Percentiles rank a stretch among this genome's conserved stretches.
These are phyloP conservation scores for Brachionus rubens DNA, from an alignment of 1,140 invertebrate species.

Conservation along the genomic window DNA sequence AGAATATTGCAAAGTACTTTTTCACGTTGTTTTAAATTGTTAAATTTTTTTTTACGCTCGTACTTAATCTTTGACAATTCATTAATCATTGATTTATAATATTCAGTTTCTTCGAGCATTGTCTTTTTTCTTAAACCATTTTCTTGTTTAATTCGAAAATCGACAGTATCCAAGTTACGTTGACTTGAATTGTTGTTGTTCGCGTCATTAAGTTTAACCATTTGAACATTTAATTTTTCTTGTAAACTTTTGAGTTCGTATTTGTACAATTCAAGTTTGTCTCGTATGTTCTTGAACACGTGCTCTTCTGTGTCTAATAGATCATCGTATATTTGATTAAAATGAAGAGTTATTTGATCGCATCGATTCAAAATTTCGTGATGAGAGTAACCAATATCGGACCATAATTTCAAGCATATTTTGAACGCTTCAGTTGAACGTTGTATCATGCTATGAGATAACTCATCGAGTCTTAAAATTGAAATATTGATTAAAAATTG, in stretches of 20 bases:
- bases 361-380: slow-evolving; percentile 19
- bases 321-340: slow-evolving; percentile 18
- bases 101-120: not conserved
- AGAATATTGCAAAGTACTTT: not conserved
- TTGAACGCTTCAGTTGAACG: not conserved
- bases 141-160: not conserved
- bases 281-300: not conserved
- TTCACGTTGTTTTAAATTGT: not conserved
- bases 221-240: not conserved
- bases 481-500: not conserved
- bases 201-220: not conserved
- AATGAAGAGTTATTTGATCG: not conserved
- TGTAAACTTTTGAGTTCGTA: not conserved
- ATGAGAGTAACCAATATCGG: not conserved
- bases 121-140: not conserved
- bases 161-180: not conserved
- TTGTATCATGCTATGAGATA: not conserved
- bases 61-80: not conserved
- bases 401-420: not conserved
- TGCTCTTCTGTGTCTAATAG: not conserved
- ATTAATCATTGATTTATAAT: not conserved
- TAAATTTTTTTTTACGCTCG: not conserved
- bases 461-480: not conserved
- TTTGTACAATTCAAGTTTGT: slow-evolving; percentile 1
- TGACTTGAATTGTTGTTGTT: slow-evolving; percentile 13